These are phyloP conservation scores for Herpetotheres cachinnans DNA, from an alignment of 2,113 vertebrate genomes.

Conservation along the genomic window DNA sequence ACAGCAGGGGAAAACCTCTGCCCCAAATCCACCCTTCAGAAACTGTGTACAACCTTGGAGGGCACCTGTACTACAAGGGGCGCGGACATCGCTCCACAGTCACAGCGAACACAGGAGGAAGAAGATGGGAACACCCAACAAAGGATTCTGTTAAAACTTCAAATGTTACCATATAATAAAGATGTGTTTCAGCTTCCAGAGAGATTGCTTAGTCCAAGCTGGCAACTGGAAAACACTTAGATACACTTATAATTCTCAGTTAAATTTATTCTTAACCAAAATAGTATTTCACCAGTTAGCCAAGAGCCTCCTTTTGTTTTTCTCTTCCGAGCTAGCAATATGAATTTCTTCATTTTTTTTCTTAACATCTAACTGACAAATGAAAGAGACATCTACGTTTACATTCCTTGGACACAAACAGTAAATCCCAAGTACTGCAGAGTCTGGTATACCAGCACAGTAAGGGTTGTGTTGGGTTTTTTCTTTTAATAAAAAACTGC, in stretches of 20 bases:
- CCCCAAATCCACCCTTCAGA: not conserved
- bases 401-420: not conserved
- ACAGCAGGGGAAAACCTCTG: not conserved
- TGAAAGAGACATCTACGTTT: not conserved
- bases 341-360: not conserved
- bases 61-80: not conserved
- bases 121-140: not conserved
- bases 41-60: rapidly evolving
- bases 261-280: not conserved
- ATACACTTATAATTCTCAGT: not conserved
- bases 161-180: not conserved
- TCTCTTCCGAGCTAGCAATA: not conserved
- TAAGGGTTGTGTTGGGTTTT: not conserved
- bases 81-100: rapidly evolving
- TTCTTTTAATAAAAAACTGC: not conserved
- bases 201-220: not conserved
- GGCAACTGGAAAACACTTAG: not conserved
- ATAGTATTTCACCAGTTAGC: not conserved
- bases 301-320: not conserved
- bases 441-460: not conserved
- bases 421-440: not conserved
- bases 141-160: not conserved
- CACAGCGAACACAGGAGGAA: rapidly evolving
- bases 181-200: not conserved
- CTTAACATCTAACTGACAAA: not conserved